phyloP scores from a whole-genome alignment of 2,113 vertebrate genomes.

The zebrafish (Danio rerio) region DNA sequence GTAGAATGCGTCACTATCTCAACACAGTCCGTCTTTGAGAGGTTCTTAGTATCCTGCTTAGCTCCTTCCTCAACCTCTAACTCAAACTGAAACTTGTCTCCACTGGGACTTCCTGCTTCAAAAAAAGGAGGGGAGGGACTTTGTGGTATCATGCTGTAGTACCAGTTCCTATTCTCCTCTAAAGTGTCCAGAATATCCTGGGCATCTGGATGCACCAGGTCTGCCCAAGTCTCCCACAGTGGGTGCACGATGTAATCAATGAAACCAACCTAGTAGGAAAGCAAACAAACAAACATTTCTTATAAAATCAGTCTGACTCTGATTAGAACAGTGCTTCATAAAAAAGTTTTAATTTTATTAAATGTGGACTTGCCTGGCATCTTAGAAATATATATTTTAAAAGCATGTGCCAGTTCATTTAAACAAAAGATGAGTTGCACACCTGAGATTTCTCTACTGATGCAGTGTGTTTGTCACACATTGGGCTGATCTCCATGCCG shows the following conservation, averaged over 20 bases:
- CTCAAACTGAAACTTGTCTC: constrained; percentile 96
- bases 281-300: not conserved
- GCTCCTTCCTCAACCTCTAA: constrained; percentile 80
- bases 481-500: constrained; percentile 98
- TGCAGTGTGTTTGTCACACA: constrained; percentile 98
- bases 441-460: constrained; percentile 99
- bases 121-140: constrained; percentile 95
- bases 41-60: constrained; percentile 66
- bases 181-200: constrained; percentile 97
- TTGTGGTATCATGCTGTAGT: constrained; percentile 98
- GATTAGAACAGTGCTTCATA: not conserved
- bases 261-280: constrained; percentile 86
- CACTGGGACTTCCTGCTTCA: constrained; percentile 76
- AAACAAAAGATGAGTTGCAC: not conserved
- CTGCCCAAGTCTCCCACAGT: constrained; percentile 98
- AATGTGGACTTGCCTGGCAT: not conserved
- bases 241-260: constrained; percentile 98
- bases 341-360: not conserved
- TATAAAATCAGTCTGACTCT: not conserved
- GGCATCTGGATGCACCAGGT: constrained; percentile 96
- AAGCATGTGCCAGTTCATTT: not conserved
- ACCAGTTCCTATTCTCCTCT: constrained; percentile 99
- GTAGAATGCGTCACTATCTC: constrained; percentile 72
- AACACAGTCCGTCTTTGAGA: constrained; percentile 36
- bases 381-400: not conserved